Base-by-base conservation (phyloP, 1,140 invertebrate species). In the Pteromalus puparum region DNA sequence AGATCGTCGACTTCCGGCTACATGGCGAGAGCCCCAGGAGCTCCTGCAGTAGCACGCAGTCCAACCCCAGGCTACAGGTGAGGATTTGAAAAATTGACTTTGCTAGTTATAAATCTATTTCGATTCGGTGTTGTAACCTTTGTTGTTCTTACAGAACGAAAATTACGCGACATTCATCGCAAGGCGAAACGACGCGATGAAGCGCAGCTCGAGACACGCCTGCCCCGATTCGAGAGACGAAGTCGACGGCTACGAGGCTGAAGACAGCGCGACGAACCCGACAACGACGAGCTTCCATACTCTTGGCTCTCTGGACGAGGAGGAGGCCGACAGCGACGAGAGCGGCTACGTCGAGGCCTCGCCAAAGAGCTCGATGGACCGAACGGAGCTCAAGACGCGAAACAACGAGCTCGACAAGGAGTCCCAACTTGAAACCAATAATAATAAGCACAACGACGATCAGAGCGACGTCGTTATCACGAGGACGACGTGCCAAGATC, bases 281-380 rank as follows among this genome's bases (percentile, higher is more conserved):
- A 46, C 48, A 26, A 83, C 34, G 13, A 73, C 18, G 42, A 30
- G 85, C 84, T 5, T 92, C 82, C 78, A 91, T 42, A 90, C 88
- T 1, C 72, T 92, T 21, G 91, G 91, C 84, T 90, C 91, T 7
- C 87, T 92, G 0, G 84, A 85, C 30, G 84, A 85, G 84, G 92
- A 92, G 79, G 92, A 91, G 67, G 91, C 87, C 48, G 92, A 92
- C 87, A 94, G 94, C 88, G 94, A 94, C 87, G 94, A 94, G 85
- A 94, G 93, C 82, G 94, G 94, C 42, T 94, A 94, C 88, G 94
- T 94, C 30, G 94, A 94, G 87, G 91, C 91, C 7, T 90, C 91
- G 68, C 91, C 91, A 9, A 93, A 92, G 82, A 88, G 89, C 76
- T 87, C 91, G 4, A 80, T 92, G 38, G 86, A 89, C 46, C 90